Percentiles rank a stretch among this genome's conserved stretches.
Conservation (phyloP, 1,140 invertebrate species). For the Saxidomus purpurata region DNA sequence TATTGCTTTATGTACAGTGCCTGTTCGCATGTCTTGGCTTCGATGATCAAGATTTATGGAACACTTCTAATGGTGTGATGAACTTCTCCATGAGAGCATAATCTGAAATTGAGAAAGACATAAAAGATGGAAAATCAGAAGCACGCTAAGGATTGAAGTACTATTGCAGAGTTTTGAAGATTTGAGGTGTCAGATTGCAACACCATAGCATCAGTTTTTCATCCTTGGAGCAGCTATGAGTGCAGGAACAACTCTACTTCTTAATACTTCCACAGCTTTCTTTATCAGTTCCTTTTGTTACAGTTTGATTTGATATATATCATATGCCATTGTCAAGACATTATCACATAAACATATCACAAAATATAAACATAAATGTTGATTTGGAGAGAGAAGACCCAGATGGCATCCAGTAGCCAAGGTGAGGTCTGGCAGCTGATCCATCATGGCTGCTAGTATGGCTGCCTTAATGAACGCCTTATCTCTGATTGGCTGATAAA, state of each 20-base stretch:
- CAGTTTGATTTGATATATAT: slow-evolving; percentile 30
- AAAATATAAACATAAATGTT: slow-evolving; percentile 34
- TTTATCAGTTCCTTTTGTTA: not conserved
- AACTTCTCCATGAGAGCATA: not conserved
- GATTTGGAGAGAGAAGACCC: slow-evolving; percentile 9
- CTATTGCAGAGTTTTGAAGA: too few relatives aligned
- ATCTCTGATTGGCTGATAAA: slow-evolving; percentile 45
- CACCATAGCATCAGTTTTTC: too few relatives aligned
- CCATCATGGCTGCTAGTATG: slow-evolving; percentile 50
- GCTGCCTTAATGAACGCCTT: slow-evolving; percentile 18
- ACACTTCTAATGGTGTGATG: not conserved
- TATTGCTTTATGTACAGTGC: too few relatives aligned
- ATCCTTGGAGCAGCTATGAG: too few relatives aligned
- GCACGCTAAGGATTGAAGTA: too few relatives aligned
- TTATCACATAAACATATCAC: slow-evolving; percentile 34
- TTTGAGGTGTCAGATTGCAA: too few relatives aligned
- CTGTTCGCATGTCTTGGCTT: too few relatives aligned
- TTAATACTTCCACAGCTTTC: not conserved
- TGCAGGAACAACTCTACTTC: too few relatives aligned
- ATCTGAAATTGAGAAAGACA: not conserved
- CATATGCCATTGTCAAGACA: slow-evolving; percentile 35
- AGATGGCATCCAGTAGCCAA: slow-evolving; percentile 2
- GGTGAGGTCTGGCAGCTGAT: slow-evolving; percentile 40
- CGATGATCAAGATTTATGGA: slow-evolving; percentile 16
- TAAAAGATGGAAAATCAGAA: not conserved